Evolutionary conservation across 2,888 invertebrate species (phyloP), one percentile per base, ranked within the genome.

Genomic region (Campoplex nolae): DNA sequence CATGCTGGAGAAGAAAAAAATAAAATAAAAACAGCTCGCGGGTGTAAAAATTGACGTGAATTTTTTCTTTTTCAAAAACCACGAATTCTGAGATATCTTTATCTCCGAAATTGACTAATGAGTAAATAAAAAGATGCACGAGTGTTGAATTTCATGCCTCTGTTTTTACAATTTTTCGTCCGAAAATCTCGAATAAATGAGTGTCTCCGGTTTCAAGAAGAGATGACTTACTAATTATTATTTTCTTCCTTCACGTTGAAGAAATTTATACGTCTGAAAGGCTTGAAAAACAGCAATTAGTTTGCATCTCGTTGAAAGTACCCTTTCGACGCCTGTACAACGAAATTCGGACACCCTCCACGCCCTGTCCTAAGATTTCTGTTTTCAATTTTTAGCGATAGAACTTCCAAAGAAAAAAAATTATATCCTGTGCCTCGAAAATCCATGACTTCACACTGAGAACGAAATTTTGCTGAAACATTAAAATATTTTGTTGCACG

Each of bases 281-380:
- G 32, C 3, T 62, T 62, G 13, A 28, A 32, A 62, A 32, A 23
- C 28, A 62, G 58, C 13, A 13, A 58, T 58, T 23, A 56, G 48
- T 28, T 28, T 58, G 9, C 2, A 23, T 23, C 9, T 9, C 56
- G 6, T 23, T 23, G 23, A 23, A 23, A 23, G 23, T 23, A 23
- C 70, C 48, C 70, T 8, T 18, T 28, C 6, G 28, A 32, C 32
- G 0, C 0, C 48, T 48, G 1, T 28, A 11, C 54, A 8, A 32
- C 68, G 48, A n/a, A 1, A 76, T 76, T 48, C 16, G 23, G 77
- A 54, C 23, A 76, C 71, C 58, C 54, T 56, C 54, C n/a, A 35
- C 3, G 75, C 42, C 48, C 23, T 23, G 62, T 23, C 23, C 70
- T 4, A 56, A 11, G 32, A 56, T 7, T 16, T 23, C 18, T 18